Percentiles rank a stretch among this genome's conserved stretches.
These are phyloP conservation scores for Tortrix viridana DNA, from an alignment of 2,888 invertebrate species.

Conservation along the genomic window DNA sequence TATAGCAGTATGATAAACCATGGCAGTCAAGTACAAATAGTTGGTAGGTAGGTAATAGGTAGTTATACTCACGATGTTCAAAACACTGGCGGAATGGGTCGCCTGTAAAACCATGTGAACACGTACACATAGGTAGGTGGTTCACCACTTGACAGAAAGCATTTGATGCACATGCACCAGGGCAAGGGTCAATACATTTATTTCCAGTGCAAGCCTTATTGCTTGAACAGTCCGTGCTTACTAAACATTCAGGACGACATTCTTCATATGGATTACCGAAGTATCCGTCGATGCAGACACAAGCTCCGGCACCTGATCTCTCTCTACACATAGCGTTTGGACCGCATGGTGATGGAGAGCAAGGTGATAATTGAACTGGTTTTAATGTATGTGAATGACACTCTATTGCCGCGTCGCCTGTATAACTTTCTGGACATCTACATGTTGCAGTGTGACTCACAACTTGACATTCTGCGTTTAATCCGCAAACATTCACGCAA, in stretches of 20 bases:
- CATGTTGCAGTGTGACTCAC: conserved; percentile 90
- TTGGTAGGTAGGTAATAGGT: neutral
- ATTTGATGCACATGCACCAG: conserved; percentile 90
- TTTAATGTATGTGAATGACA: conserved; percentile 71
- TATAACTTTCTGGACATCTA: conserved; percentile 87
- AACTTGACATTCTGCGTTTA: conserved; percentile 89
- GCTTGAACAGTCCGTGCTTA: conserved; percentile 89
- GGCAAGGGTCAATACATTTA: conserved; percentile 91
- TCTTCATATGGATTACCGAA: conserved; percentile 92
- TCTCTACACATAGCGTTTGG: conserved; percentile 86
- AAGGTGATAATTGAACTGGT: conserved; percentile 74
- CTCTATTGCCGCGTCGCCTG: conserved; percentile 90
- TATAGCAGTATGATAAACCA: neutral
- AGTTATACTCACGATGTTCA: conserved; percentile 59
- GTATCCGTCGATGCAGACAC: conserved; percentile 88
- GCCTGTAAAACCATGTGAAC: conserved; percentile 87
- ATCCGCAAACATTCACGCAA: conserved; percentile 89
- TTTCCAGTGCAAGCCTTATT: conserved; percentile 88
- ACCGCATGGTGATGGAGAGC: conserved; percentile 86
- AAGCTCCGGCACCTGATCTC: conserved; percentile 85
- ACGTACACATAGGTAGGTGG: conserved; percentile 88
- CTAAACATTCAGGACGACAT: conserved; percentile 89
- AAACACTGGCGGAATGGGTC: conserved; percentile 88
- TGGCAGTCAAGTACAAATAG: neutral
- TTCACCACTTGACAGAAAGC: conserved; percentile 90